Base-by-base conservation (phyloP, 2,113 vertebrate genomes). In the Rhabdomys dilectus region DNA sequence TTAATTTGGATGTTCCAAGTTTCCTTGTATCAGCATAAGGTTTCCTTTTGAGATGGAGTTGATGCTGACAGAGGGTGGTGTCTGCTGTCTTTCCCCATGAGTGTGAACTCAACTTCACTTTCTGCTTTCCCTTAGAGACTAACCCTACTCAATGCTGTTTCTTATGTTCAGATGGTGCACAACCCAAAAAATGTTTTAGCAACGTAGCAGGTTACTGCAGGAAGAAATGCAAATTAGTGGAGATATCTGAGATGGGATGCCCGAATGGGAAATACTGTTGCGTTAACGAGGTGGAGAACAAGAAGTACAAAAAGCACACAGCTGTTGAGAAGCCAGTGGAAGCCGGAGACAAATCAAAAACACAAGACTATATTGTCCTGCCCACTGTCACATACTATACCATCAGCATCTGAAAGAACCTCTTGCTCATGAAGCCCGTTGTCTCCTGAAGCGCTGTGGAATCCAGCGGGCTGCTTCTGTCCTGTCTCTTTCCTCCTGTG, bases 201-300 rank as follows among this genome's bases (percentile, higher is more conserved):
- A 94, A 85, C 0, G 0, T 97, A 70, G 1, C 1, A 88, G 97
- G 96, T 75, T 93, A 81, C 84, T 98, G 97, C 90, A 95, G 70
- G 88, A 97, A 97, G 92, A 96, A 60, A 56, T 98, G 97, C 36
- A 4, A 12, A 51, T 1, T 95, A 10, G 96, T 96, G 36, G 97
- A 98, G 84, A 86, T 81, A 84, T 58, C 66, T 6, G 97, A 97
- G n/a, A 2, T 72, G 13, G 26, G 62, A 3, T 98, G 97, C 89
- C 17, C 15, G 64, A 68, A 31, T 29, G 75, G 66, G 22, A 97
- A 92, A 86, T 26, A 95, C 8, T 97, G 97, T 31, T 97, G 97
- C 39, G 88, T 97, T 56, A 91, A 77, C 26, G 75, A 90, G 91
- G 19, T 4, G 0, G 3, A 80, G 84, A 96, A 76, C 51, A 89